Conservation (phyloP, 2,113 vertebrate species). For the Strix uralensis region DNA sequence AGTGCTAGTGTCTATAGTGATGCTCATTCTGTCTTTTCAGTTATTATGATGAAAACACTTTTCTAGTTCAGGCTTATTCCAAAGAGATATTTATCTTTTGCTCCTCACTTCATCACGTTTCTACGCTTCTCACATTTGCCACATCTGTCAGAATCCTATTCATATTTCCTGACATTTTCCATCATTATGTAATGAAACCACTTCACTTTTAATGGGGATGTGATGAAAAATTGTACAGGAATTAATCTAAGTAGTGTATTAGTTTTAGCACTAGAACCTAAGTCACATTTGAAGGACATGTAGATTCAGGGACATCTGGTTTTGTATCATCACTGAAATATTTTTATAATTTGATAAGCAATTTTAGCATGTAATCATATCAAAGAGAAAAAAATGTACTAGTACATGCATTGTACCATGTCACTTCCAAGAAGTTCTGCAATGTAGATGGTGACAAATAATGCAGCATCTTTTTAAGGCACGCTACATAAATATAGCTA, state of each 20-base stretch:
- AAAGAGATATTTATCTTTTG: background rate
- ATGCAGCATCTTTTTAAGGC: background rate
- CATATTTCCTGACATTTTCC: constrained; percentile 1
- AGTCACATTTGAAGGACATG: background rate
- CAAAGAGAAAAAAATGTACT: background rate
- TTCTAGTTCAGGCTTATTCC: background rate
- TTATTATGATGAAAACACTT: background rate
- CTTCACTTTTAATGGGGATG: constrained; percentile 3
- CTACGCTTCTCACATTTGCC: background rate
- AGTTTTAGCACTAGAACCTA: background rate
- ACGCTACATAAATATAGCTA: background rate
- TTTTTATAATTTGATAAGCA: background rate
- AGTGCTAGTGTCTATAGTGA: background rate
- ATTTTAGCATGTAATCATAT: background rate
- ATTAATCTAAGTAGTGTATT: background rate
- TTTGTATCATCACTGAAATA: background rate
- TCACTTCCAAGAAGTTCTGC: background rate
- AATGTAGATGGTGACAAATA: background rate
- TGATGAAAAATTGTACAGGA: constrained; percentile 37
- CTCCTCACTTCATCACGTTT: background rate
- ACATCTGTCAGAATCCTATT: background rate
- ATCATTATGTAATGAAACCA: constrained; percentile 26
- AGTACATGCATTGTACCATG: background rate
- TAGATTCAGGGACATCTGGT: background rate
- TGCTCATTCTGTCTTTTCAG: background rate